Conservation (phyloP, 2,797 vertebrate species). For the Buceros bicornis region DNA sequence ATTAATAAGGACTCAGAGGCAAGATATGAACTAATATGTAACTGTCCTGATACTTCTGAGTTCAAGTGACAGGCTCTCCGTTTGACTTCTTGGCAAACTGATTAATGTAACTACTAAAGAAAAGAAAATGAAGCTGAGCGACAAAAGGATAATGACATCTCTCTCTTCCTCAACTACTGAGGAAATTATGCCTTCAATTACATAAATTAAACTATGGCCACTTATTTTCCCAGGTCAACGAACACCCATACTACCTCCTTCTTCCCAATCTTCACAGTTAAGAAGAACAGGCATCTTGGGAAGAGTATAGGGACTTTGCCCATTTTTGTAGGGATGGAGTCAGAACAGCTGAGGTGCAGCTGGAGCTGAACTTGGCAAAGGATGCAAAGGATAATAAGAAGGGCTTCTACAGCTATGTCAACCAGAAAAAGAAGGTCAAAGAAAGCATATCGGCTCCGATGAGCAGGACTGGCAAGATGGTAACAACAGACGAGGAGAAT, state of each 20-base stretch:
- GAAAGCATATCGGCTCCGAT: too few relatives aligned
- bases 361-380: too few relatives aligned
- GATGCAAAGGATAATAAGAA: too few relatives aligned
- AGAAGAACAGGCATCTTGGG: background rate
- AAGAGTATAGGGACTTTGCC: too few relatives aligned
- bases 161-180: background rate
- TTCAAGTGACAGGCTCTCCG: constrained; percentile 32
- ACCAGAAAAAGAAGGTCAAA: too few relatives aligned
- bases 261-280: background rate
- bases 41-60: constrained; percentile 25
- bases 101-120: constrained; percentile 37
- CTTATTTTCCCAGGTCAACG: background rate
- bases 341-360: too few relatives aligned
- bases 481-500: too few relatives aligned
- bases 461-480: too few relatives aligned
- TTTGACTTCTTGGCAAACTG: background rate
- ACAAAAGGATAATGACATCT: background rate
- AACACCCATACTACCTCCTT: background rate
- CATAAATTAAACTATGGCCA: background rate
- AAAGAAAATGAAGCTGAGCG: constrained; percentile 6
- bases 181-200: constrained; percentile 28
- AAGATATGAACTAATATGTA: constrained; percentile 11
- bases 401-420: too few relatives aligned
- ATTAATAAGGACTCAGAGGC: constrained; percentile 55
- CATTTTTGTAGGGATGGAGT: too few relatives aligned